Evolutionary conservation across 2,888 invertebrate genomes (phyloP).

Genomic region (Dicycla oo): DNA sequence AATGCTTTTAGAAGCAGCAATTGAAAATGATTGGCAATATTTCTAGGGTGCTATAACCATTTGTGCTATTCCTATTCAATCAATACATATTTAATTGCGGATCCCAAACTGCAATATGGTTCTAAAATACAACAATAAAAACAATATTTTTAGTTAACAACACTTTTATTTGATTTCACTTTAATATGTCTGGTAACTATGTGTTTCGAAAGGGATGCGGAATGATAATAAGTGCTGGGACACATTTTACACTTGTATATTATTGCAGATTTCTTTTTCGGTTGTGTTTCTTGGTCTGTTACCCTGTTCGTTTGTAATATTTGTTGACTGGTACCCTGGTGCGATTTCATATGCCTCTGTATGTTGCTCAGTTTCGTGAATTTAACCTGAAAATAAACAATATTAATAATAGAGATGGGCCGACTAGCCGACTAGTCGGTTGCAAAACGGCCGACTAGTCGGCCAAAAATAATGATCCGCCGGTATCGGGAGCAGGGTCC

Average conservation of each 20-base stretch:
- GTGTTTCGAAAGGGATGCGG: constrained; percentile 82
- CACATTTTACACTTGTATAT: constrained; percentile 85
- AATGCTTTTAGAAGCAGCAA: background rate
- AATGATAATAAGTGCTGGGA: constrained; percentile 77
- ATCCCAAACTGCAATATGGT: constrained; percentile 32
- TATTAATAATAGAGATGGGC: no score
- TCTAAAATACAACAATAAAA: constrained; percentile 42
- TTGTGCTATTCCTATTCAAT: constrained; percentile 11
- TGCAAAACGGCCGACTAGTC: no score
- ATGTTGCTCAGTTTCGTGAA: constrained; percentile 74
- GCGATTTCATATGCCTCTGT: constrained; percentile 78
- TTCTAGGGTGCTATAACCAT: constrained; percentile 5
- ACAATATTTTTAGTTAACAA: constrained; percentile 15
- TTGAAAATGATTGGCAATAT: constrained; percentile 14
- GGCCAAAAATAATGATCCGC: no score
- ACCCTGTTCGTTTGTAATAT: constrained; percentile 40
- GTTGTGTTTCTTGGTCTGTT: constrained; percentile 46
- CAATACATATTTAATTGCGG: constrained; percentile 15
- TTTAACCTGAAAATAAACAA: constrained; percentile 73
- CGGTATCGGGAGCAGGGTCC: no score
- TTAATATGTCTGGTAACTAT: constrained; percentile 82
- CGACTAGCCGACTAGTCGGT: no score
- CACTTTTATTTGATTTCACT: constrained; percentile 63
- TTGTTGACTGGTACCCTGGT: constrained; percentile 62
- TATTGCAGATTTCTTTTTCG: constrained; percentile 44